These are phyloP conservation scores for Tiliacea aurago DNA, from an alignment of 2,888 invertebrate genomes.

Conservation along the genomic window DNA sequence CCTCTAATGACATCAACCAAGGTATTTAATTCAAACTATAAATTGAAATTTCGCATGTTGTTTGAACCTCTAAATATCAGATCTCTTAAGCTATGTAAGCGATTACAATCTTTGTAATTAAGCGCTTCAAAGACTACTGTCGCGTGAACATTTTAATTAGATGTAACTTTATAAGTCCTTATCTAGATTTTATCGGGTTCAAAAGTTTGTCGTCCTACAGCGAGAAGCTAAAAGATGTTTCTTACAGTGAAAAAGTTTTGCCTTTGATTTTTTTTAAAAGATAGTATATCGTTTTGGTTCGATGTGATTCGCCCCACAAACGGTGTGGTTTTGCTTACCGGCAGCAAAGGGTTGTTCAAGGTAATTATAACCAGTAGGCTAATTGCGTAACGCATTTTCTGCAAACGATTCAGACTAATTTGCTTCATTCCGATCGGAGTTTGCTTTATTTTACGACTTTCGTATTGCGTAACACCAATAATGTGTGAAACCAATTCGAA, in stretches of 20 bases:
- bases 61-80: constrained; percentile 8
- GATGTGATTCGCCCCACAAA: neutral
- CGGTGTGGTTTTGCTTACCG: constrained; percentile 3
- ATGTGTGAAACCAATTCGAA: too few species aligned
- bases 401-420: too few species aligned
- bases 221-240: constrained; percentile 29
- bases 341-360: neutral
- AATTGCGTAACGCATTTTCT: too few species aligned
- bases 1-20: constrained; percentile 27
- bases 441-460: too few species aligned
- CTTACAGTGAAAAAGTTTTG: constrained; percentile 34
- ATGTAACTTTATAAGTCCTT: constrained; percentile 49
- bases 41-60: constrained; percentile 40
- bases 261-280: constrained; percentile 24
- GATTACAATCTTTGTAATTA: constrained; percentile 54
- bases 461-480: too few species aligned
- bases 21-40: constrained; percentile 40
- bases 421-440: too few species aligned
- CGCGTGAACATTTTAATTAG: constrained; percentile 51
- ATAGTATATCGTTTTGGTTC: constrained; percentile 1
- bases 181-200: constrained; percentile 41
- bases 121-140: constrained; percentile 32
- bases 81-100: constrained; percentile 11
- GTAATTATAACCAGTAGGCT: neutral
- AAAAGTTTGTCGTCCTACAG: constrained; percentile 36